These are phyloP conservation scores for Entomobrya multifasciata DNA, from an alignment of 2,888 invertebrate genomes.

Conservation along the genomic window DNA sequence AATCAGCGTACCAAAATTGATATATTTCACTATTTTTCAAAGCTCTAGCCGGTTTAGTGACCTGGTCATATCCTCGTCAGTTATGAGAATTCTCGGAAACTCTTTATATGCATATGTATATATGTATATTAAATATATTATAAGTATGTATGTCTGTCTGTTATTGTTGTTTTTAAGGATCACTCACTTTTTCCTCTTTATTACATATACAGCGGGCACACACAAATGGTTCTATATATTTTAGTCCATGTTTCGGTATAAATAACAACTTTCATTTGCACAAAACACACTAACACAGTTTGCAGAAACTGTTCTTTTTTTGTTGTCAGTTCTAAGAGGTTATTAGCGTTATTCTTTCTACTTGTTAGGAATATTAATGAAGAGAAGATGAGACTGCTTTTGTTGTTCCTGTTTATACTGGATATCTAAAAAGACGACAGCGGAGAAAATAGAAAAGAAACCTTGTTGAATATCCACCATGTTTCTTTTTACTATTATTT, in stretches of 20 bases:
- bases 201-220: background rate
- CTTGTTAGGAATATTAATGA: slow-evolving; percentile 63
- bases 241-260: no score
- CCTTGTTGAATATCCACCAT: slow-evolving; percentile 18
- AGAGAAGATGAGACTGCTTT: background rate
- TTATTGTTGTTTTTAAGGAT: background rate
- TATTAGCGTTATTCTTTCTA: slow-evolving; percentile 50
- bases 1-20: no score
- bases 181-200: no score
- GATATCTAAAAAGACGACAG: slow-evolving; percentile 20
- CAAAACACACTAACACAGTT: slow-evolving; percentile 48
- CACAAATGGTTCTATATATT: background rate
- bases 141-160: background rate
- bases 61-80: no score
- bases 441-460: slow-evolving; percentile 13
- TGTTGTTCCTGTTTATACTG: slow-evolving; percentile 11
- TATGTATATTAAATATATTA: no score
- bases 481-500: background rate
- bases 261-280: background rate
- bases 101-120: no score
- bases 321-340: background rate
- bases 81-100: no score
- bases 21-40: no score
- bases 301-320: slow-evolving; percentile 2
- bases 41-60: no score